These are phyloP conservation scores for Scaptomyza hsui DNA, from an alignment of 1,140 invertebrate species.

Conservation along the genomic window DNA sequence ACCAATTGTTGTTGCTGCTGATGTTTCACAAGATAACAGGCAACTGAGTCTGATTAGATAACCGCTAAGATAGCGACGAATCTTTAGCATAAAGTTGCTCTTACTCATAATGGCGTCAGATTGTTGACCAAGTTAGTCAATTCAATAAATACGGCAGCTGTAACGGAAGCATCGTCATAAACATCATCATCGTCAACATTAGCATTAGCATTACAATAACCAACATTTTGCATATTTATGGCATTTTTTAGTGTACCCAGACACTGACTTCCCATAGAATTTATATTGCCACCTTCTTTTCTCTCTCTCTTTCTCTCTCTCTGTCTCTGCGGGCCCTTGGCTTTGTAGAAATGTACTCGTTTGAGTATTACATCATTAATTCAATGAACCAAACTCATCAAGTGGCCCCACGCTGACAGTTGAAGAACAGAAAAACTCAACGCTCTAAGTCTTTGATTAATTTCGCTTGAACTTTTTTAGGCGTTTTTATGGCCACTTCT, in stretches of 20 bases:
- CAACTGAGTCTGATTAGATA: conserved; percentile 37
- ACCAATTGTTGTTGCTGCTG: conserved; percentile 19
- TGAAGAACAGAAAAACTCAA: conserved; percentile 23
- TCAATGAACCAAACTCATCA: conserved; percentile 51
- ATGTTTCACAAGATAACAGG: conserved; percentile 29
- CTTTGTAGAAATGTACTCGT: not conserved
- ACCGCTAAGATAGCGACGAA: conserved; percentile 13
- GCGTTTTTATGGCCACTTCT: conserved; percentile 38
- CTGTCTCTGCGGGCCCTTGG: not conserved
- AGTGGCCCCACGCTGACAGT: conserved; percentile 49
- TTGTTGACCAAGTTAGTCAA: conserved; percentile 48
- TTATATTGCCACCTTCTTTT: conserved; percentile 18
- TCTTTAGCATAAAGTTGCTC: conserved; percentile 9
- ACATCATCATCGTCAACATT: conserved; percentile 1
- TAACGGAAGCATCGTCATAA: conserved; percentile 4
- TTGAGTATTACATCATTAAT: conserved; percentile 50
- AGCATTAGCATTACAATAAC: conserved; percentile 8
- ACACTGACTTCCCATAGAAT: conserved; percentile 17
- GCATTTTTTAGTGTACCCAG: conserved; percentile 23
- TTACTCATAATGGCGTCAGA: conserved; percentile 2
- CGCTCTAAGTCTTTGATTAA: conserved; percentile 34
- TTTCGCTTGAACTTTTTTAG: conserved; percentile 31
- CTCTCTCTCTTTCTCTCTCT: not conserved
- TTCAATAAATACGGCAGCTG: conserved; percentile 31
- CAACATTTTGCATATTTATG: conserved; percentile 50